These are phyloP conservation scores for Reinhardtius hippoglossoides DNA, from an alignment of 2,113 vertebrate species.

Conservation along the genomic window DNA sequence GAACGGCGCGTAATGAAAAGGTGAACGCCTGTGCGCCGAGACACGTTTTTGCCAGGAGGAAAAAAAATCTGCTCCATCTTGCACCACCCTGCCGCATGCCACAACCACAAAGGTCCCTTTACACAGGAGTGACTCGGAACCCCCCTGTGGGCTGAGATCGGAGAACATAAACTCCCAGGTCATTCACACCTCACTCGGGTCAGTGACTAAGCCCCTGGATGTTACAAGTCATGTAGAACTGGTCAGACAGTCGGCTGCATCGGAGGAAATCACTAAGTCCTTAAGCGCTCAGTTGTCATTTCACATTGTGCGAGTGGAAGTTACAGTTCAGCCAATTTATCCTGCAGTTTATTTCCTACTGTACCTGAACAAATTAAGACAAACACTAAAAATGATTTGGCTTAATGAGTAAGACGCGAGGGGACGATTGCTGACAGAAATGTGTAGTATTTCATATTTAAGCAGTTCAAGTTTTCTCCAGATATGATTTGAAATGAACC, in stretches of 20 bases:
- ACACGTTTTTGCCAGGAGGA: conserved; percentile 47
- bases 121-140: conserved; percentile 49
- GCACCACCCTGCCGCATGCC: conserved; percentile 74
- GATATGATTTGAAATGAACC: conserved; percentile 25
- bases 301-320: not conserved
- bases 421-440: not conserved
- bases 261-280: conserved; percentile 1
- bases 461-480: not conserved
- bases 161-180: conserved; percentile 58
- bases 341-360: not conserved
- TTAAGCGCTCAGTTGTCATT: not conserved
- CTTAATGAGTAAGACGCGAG: not conserved
- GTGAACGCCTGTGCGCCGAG: conserved; percentile 51
- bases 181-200: conserved; percentile 61
- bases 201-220: conserved; percentile 46
- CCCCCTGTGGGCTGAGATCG: conserved; percentile 39
- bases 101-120: conserved; percentile 72
- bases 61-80: conserved; percentile 57
- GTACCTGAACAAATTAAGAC: conserved; percentile 33
- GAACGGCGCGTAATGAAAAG: conserved; percentile 60
- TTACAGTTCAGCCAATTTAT: not conserved
- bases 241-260: not conserved
- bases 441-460: not conserved
- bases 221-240: conserved; percentile 36
- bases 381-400: conserved; percentile 19